Evolutionary conservation across 2,113 vertebrate genomes (phyloP), one percentile per base, ranked within the genome.

Genomic region (Pachyramphus minor): DNA sequence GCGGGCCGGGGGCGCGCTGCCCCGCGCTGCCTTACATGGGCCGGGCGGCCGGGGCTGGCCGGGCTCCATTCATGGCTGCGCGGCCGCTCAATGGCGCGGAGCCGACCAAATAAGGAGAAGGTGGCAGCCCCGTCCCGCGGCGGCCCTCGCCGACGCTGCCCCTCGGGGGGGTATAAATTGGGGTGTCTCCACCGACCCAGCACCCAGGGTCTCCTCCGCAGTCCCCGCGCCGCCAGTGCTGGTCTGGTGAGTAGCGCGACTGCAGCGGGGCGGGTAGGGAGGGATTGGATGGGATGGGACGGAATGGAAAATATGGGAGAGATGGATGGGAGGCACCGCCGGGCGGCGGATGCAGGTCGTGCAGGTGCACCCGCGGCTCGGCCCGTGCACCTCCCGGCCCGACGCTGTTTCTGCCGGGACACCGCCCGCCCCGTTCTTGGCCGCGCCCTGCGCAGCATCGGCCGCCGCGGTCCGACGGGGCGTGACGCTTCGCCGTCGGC

Each of bases 91-190:
- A 97, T 94, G 97, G 96, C 89, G 98, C 97, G 93, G 97, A 95
- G 95, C 95, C 93, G 95, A 98, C 98, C 98, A 99, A 99, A 99
- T 99, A 99, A 98, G 98, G 98, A 98, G 85, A 98, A 97, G 98
- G 98, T 97, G 97, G 96, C 97, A 89, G 96, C 49, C 96, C 60
- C 79, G 95, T 91, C 96, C 94, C 96, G 90, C 87, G 31, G 82
- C 71, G 75, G 93, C 14, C 76, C 74, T 33, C 73, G 33, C 12
- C 69, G 41, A 31, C 78, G 88, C 94, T 72, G 83, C 62, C 72
- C 74, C 31, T 75, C 81, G 21, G 11, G 42, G 49, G 96, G 60
- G 53, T 98, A 98, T 98, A 98, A 98, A 98, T 93, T 3, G 68
- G 85, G 62, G 77, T 31, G 67, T 33, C 90, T 60, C 52, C 35